Percentiles rank a stretch among this genome's conserved stretches.
Conservation (phyloP, 2,888 invertebrate species). For the Morpho deidamia region DNA sequence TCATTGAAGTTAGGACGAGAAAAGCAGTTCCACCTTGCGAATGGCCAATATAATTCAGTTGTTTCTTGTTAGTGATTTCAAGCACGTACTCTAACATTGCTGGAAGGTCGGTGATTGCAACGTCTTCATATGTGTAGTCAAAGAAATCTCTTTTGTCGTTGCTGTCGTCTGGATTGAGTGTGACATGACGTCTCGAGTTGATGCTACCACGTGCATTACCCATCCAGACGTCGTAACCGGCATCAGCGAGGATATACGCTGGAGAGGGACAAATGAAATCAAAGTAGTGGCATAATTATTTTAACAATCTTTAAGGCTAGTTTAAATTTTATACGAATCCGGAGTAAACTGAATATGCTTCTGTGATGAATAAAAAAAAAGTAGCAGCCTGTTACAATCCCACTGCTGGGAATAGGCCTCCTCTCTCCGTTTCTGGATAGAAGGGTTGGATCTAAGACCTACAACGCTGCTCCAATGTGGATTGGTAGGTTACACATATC, state of each 20-base stretch:
- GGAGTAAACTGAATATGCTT: too few species aligned
- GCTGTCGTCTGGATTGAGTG: conserved; percentile 40
- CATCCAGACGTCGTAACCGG: conserved; percentile 88
- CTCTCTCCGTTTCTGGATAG: too few species aligned
- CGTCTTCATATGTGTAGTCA: conserved; percentile 58
- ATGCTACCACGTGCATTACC: conserved; percentile 90
- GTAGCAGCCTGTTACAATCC: neutral
- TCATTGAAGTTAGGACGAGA: conserved; percentile 43
- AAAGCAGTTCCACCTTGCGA: conserved; percentile 64
- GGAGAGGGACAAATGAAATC: conserved; percentile 9
- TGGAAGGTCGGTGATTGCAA: conserved; percentile 49
- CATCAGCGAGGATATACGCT: conserved; percentile 83
- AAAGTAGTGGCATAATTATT: neutral
- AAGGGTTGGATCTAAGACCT: too few species aligned
- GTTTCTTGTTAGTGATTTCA: conserved; percentile 35
- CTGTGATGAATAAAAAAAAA: too few species aligned
- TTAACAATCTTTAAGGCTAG: neutral
- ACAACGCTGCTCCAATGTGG: too few species aligned
- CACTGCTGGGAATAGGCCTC: too few species aligned
- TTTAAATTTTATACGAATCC: neutral
- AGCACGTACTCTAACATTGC: conserved; percentile 55
- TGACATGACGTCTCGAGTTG: conserved; percentile 80
- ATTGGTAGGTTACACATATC: too few species aligned
- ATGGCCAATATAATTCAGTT: conserved; percentile 60
- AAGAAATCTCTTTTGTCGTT: conserved; percentile 43